Conservation (phyloP, 2,888 invertebrate species). For the Cerceris rybyensis region DNA sequence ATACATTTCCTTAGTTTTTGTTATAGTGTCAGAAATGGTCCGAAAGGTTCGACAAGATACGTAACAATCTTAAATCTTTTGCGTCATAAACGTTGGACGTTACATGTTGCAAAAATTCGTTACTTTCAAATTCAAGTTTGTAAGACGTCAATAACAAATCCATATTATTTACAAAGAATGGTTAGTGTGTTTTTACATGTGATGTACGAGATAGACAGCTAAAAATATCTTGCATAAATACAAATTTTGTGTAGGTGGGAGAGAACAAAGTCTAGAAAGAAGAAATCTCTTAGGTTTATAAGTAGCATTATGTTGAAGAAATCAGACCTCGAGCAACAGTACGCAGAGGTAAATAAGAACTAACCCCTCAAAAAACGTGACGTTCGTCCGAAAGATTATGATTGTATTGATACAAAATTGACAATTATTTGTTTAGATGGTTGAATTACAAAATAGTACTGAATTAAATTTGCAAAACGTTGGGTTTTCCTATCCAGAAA, state of each 20-base stretch:
- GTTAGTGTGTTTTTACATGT: slow-evolving; percentile 51
- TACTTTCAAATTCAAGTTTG: slow-evolving; percentile 46
- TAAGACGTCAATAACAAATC: slow-evolving; percentile 57
- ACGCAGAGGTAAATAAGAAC: slow-evolving; percentile 80
- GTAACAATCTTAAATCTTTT: no score
- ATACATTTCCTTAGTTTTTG: no score
- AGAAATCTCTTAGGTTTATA: slow-evolving; percentile 88
- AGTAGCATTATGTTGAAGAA: slow-evolving; percentile 88
- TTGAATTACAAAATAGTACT: slow-evolving; percentile 84
- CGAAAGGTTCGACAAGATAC: no score
- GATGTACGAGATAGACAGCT: background rate
- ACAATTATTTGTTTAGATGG: slow-evolving; percentile 83
- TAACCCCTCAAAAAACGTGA: background rate
- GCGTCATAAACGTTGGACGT: no score
- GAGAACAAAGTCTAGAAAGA: slow-evolving; percentile 85
- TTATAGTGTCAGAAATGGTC: no score
- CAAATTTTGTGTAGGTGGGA: slow-evolving; percentile 61
- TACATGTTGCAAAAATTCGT: no score
- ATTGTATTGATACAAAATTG: slow-evolving; percentile 4
- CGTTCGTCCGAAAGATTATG: slow-evolving; percentile 10
- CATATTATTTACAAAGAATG: slow-evolving; percentile 56
- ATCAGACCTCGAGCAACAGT: slow-evolving; percentile 87
- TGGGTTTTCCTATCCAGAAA: slow-evolving; percentile 85
- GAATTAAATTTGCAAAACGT: slow-evolving; percentile 85
- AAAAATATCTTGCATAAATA: background rate